phyloP scores from a whole-genome alignment of 2,113 vertebrate genomes.

The Albula goreensis region DNA sequence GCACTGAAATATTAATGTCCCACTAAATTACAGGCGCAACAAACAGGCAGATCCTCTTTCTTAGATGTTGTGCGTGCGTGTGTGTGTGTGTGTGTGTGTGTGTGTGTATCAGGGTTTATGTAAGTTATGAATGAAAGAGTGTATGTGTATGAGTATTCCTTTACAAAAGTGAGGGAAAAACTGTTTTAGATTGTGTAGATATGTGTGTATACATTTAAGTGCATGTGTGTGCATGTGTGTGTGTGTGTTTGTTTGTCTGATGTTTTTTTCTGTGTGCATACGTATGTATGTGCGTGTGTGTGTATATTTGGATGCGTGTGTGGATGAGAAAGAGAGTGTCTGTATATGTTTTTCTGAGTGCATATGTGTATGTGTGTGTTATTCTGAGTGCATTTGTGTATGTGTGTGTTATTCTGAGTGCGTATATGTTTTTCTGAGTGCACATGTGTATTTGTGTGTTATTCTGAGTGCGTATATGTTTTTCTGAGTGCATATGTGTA shows the following conservation, averaged over 20 bases:
- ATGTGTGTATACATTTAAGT: neutral
- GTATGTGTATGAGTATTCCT: no score
- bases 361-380: neutral
- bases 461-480: no score
- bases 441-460: no score
- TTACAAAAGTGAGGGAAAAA: no score
- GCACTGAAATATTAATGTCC: constrained; percentile 73
- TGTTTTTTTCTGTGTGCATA: no score
- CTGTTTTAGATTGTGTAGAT: no score
- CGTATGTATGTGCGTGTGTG: neutral
- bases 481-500: no score
- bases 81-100: neutral
- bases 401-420: neutral
- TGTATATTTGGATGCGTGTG: neutral
- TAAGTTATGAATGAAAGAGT: no score
- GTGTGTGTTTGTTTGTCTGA: neutral
- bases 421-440: no score
- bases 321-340: neutral
- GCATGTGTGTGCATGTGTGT: neutral
- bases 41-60: constrained; percentile 61
- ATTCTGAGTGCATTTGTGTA: neutral
- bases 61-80: constrained; percentile 33
- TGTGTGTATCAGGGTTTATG: no score
- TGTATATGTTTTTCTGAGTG: neutral
- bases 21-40: constrained; percentile 73